phyloP scores from a whole-genome alignment of 2,888 invertebrate species.

The Tanytarsus gracilentus region DNA sequence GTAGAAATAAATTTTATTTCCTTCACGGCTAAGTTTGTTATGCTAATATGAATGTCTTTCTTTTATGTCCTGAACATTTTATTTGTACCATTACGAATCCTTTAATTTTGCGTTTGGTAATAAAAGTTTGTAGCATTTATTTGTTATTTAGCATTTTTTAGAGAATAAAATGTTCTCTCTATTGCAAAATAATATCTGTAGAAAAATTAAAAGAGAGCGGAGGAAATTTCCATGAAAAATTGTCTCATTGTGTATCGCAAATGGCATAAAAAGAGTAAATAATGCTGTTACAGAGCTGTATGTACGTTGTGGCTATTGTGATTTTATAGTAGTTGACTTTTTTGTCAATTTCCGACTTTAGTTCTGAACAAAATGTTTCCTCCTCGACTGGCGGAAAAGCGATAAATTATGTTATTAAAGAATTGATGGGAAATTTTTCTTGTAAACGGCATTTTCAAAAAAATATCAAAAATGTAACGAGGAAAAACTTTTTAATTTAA shows the following conservation, averaged over 20 bases:
- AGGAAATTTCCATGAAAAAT: constrained; percentile 2
- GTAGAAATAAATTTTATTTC: background rate
- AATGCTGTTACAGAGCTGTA: background rate
- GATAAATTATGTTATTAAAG: background rate
- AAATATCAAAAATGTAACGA: background rate
- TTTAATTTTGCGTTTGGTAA: background rate
- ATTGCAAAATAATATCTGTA: background rate
- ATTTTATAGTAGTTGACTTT: background rate
- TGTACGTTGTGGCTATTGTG: background rate
- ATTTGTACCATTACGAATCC: background rate
- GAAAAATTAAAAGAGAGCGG: background rate
- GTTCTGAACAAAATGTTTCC: background rate
- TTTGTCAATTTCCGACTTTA: constrained; percentile 7
- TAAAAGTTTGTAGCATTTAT: constrained; percentile 1
- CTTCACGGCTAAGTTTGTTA: background rate
- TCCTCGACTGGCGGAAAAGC: background rate
- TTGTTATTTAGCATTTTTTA: background rate
- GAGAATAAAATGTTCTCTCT: no score
- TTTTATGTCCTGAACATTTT: background rate
- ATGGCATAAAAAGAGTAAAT: constrained; percentile 18
- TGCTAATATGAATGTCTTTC: background rate
- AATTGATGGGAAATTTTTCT: background rate
- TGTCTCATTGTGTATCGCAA: constrained; percentile 15
- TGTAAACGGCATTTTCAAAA: background rate
- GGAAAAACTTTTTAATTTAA: constrained; percentile 22